Base-by-base conservation (phyloP, 2,797 vertebrate species). In the Cichlasoma orientale region DNA sequence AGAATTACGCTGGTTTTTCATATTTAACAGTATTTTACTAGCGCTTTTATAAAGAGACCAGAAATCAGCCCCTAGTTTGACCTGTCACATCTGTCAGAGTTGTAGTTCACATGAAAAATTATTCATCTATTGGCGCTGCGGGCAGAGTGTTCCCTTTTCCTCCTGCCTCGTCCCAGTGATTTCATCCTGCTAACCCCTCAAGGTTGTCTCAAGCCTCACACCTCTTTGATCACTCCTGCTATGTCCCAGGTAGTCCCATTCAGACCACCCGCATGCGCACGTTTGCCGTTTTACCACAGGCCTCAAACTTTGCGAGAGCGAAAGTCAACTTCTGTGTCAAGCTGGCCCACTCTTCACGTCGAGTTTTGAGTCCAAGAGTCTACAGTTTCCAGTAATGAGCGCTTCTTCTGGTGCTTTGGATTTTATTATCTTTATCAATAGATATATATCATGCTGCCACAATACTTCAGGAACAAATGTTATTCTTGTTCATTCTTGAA, bases 41-140 rank as follows among this genome's bases (percentile, higher is more conserved):
- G 87, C 72, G 54, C 52, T 47, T 53, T 73, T 76, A 50, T 77
- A 66, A 78, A 54, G 57, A 83, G 54, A 71, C 69, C 29, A 59
- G 74, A 27, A 72, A 63, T 79, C 33, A 78, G 59, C 76, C 85
- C 74, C 66, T 7, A 80, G 41, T 72, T 78, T 73, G 72, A 80
- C 52, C 72, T 61, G 58, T 77, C 50, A 50, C 44, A 80, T 63
- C 66, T 74, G n/a, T 72, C 27, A 50, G 21, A 56, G 27, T 57
- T n/a, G 23, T 66, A 23, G 23, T 27, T 27, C 33, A 44, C 27
- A 2, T 7, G 36, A 52, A 14, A 63, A 14, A 61, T 63, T 18
- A 59, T 33, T 27, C 50, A 57, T 50, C 56, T 72, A 1, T 33
- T 66, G 25, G 56, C 41, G n/a, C 1, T 10, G 25, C 61, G 18